Evolutionary conservation across 2,113 vertebrate species (phyloP).

Genomic region (Dipodomys spectabilis): DNA sequence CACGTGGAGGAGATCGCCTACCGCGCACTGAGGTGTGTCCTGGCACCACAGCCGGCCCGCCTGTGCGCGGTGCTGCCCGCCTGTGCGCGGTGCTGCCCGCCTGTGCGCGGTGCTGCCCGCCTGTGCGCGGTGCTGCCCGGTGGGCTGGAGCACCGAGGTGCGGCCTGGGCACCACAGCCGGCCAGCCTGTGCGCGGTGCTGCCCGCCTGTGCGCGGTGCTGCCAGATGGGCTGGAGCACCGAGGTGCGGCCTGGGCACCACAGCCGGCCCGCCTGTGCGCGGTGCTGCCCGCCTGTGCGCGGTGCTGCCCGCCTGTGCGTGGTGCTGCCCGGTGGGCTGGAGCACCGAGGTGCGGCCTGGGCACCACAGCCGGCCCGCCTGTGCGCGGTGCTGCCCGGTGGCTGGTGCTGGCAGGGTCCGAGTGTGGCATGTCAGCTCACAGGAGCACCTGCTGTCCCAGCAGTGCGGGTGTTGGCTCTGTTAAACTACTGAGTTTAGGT

Average conservation of each 20-base stretch:
- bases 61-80: neutral
- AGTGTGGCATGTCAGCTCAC: accelerated
- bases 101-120: no score
- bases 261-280: no score
- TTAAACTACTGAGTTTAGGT: neutral
- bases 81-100: no score
- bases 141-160: no score
- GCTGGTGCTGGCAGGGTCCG: neutral
- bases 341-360: constrained; percentile 87
- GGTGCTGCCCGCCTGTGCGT: no score
- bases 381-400: neutral
- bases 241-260: no score
- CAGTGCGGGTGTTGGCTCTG: neutral
- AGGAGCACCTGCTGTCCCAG: accelerated
- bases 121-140: no score
- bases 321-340: constrained; percentile 22
- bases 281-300: no score
- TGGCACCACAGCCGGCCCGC: neutral
- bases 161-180: no score
- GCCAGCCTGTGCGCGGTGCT: no score
- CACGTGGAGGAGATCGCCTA: constrained; percentile 94
- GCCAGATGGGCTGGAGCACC: no score
- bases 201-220: no score
- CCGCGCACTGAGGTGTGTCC: constrained; percentile 89
- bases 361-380: neutral